Evolutionary conservation across 2,888 invertebrate genomes (phyloP).

Genomic region (Meteorus colon): DNA sequence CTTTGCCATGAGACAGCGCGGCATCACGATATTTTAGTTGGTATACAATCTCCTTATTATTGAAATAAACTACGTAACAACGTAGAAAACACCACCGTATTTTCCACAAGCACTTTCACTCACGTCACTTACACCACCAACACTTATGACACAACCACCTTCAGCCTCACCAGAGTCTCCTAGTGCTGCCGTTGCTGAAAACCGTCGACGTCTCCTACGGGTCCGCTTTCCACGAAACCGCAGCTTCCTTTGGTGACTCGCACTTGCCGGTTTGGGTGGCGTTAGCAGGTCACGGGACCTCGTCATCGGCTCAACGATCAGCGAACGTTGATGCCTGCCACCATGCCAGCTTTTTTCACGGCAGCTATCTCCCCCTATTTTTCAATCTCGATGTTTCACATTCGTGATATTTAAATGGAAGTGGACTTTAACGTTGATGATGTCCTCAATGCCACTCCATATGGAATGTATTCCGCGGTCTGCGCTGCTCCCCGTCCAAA

Average conservation of each 20-base stretch:
- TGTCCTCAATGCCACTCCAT: neutral
- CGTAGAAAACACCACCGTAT: neutral
- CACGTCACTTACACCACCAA: conserved; percentile 38
- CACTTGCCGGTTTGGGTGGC: conserved; percentile 58
- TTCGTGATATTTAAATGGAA: neutral
- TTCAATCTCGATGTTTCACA: conserved; percentile 5
- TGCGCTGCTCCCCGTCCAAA: conserved; percentile 17
- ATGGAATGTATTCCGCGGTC: neutral
- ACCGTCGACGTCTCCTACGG: conserved; percentile 58
- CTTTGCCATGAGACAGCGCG: conserved; percentile 96
- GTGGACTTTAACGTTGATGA: neutral
- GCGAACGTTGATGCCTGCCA: conserved; percentile 51
- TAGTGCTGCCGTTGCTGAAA: conserved; percentile 52
- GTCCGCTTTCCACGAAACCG: conserved; percentile 58
- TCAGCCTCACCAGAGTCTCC: conserved; percentile 51
- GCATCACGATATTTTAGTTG: conserved; percentile 79
- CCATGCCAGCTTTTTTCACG: conserved; percentile 47
- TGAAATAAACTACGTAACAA: neutral
- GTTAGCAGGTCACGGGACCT: conserved; percentile 53
- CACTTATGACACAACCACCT: conserved; percentile 33
- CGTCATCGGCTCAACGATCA: conserved; percentile 59
- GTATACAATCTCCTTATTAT: conserved; percentile 21
- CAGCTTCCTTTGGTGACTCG: conserved; percentile 56
- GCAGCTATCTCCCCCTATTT: neutral
- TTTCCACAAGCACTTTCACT: conserved; percentile 41